Evolutionary conservation across 1,140 invertebrate genomes (phyloP), one percentile per base, ranked within the genome.

Genomic region (Meloidogyne exigua): DNA sequence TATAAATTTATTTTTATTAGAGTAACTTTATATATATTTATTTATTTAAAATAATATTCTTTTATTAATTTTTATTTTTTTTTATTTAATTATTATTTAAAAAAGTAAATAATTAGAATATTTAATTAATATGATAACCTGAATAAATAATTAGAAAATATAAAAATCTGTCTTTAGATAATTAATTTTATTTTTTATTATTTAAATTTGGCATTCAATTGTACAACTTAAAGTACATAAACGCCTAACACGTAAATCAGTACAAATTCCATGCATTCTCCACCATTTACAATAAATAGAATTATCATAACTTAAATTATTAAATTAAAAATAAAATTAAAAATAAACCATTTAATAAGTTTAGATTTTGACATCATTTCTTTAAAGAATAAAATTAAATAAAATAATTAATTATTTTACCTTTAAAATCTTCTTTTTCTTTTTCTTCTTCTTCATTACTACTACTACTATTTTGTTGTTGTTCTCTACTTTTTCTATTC

Each of bases 241-340:
- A 23, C 80, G 72, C 12, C 36, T 62, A 13, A 85, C 85, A 44
- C 72, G 42, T 36, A 65, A 21, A 32, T 73, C 72, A 13, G 83
- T 76, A 62, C 84, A 85, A 1, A 85, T 76, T 26, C 78, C 72
- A 36, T 84, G 79, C 57, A 87, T 80, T 69, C 76, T 76, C 85
- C 85, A 85, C 72, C 84, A 83, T 69, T 81, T 75, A 78, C 84
- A 85, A 68, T 86, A 85, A 73, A 74, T 74, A 12, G 80, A 80
- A 79, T 86, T 81, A 32, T 85, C 85, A 39, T 72, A 42, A 66
- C 84, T 87, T 67, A 72, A 9, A 7, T 9, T n/a, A 7, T 57
- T 3, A 9, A n/a, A 15, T 15, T 15, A 57, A n/a, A n/a, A 57
- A 7, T 57, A n/a, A 57, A 57, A 5, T n/a, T 18, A 0, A 49